Evolutionary conservation across 2,113 vertebrate genomes (phyloP).

Genomic region (Phylloscopus trochilus): DNA sequence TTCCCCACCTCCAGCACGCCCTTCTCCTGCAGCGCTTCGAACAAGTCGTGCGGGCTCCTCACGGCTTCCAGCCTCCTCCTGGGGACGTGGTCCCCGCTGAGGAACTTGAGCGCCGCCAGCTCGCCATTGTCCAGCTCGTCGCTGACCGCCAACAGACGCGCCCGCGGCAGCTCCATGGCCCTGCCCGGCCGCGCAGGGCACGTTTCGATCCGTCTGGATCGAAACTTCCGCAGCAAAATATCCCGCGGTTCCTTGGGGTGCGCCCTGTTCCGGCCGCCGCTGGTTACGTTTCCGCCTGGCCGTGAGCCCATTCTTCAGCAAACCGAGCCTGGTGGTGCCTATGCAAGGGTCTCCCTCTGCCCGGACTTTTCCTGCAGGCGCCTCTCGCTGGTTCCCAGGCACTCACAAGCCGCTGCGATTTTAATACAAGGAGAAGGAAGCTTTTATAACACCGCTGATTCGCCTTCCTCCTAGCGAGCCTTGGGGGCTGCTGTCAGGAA

Average conservation of each 20-base stretch:
- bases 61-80: conserved; percentile 44
- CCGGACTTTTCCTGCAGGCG: fast-evolving
- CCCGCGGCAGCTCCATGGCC: neutral
- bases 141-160: neutral
- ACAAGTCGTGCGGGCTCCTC: conserved; percentile 21
- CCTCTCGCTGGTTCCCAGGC: neutral
- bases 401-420: neutral
- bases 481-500: neutral
- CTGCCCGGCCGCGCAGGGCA: fast-evolving
- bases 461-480: neutral
- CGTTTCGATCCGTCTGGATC: fast-evolving
- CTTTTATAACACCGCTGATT: fast-evolving
- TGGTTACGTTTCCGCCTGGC: fast-evolving
- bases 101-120: conserved; percentile 66
- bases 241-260: fast-evolving
- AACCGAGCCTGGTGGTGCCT: fast-evolving
- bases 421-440: neutral
- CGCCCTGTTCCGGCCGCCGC: fast-evolving
- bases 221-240: neutral
- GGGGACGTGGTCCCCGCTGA: conserved; percentile 57
- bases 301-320: fast-evolving
- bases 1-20: conserved; percentile 26
- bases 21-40: conserved; percentile 53
- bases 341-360: neutral
- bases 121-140: conserved; percentile 45